Evolutionary conservation across 2,888 invertebrate species (phyloP), one percentile per base, ranked within the genome.

Genomic region (Microctonus hyperodae): DNA sequence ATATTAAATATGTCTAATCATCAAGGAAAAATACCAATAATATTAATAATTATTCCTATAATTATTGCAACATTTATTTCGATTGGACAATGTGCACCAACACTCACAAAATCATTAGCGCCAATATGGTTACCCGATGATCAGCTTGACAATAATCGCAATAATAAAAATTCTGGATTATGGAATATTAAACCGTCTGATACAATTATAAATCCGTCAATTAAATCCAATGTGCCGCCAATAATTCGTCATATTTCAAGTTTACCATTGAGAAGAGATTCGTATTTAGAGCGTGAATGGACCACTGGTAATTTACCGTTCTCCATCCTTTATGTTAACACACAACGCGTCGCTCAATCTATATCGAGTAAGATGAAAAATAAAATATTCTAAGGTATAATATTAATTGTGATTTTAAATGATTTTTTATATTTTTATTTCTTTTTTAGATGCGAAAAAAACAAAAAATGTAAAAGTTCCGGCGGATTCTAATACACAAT

Each of bases 261-360:
- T n/a, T 71, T 69, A 70, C 69, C 72, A 11, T 64, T 74, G 11
- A 86, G 85, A 69, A 85, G 85, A 68, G 84, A 85, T 69, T 76
- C 83, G 25, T 85, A 86, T 69, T 78, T 81, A 69, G 86, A 86
- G 1, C 82, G 85, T 25, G 85, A 86, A 13, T 87, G 87, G 87
- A 85, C 85, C n/a, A 86, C 86, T 1, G 85, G 85, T 6, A 86
- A 87, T 20, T 84, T 86, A 83, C 87, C 87, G 0, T 86, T 86
- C 75, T 86, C 85, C 56, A 85, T 86, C 16, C 83, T 87, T 7
- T 87, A 87, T 73, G 83, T 86, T 81, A 83, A 78, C 69, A 79
- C 81, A 6, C 80, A 37, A 79, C 57, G 69, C 71, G 3, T 64
- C 76, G 2, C 75, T 80, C 73, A 76, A 62, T 70, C 71, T 28